Evolutionary conservation across 2,113 vertebrate genomes (phyloP).

Genomic region (Onychorhynchus coronatus): DNA sequence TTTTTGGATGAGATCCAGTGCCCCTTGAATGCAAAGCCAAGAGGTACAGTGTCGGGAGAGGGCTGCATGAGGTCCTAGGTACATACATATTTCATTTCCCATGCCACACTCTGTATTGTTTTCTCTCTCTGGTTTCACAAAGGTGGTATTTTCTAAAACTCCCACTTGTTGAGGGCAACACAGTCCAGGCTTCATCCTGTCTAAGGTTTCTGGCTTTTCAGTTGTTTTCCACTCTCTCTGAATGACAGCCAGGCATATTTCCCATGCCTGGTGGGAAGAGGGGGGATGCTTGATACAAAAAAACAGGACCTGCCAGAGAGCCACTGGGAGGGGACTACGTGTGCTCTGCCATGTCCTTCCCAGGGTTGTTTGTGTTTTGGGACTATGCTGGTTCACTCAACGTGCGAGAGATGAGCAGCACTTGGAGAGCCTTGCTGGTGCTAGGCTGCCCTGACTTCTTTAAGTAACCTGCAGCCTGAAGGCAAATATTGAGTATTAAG

Average conservation of each 20-base stretch:
- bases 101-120: background rate
- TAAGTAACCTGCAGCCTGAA: background rate
- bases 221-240: background rate
- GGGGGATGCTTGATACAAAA: background rate
- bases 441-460: background rate
- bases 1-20: conserved; percentile 19
- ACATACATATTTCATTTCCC: conserved; percentile 20
- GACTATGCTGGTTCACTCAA: background rate
- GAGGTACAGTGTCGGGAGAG: background rate
- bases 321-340: background rate
- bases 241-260: background rate
- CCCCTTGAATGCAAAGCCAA: conserved; percentile 21
- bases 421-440: background rate
- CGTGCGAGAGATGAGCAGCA: background rate
- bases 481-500: background rate
- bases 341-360: background rate
- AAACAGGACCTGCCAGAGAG: rapidly evolving
- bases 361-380: background rate
- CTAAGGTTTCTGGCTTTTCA: background rate
- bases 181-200: background rate
- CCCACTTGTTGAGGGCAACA: background rate
- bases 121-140: conserved; percentile 20
- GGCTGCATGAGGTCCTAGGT: conserved; percentile 21
- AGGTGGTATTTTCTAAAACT: conserved; percentile 9
- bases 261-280: background rate